A percentile compares a stretch with the other conserved stretches of the same genome.
phyloP scores from a whole-genome alignment of 2,797 vertebrate species.

The Synaphobranchus kaupii region DNA sequence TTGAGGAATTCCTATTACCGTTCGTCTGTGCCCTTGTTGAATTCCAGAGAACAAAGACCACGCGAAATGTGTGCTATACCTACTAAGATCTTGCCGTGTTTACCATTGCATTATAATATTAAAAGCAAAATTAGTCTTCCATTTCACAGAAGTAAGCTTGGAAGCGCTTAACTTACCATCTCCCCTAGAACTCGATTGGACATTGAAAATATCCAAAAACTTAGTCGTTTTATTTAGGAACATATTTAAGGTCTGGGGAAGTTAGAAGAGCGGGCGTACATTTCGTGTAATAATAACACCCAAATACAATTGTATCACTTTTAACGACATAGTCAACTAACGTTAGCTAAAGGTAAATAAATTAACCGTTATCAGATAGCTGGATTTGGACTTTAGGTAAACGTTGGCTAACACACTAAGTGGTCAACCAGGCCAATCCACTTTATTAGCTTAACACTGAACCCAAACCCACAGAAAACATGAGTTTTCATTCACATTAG shows the following conservation, averaged over 20 bases:
- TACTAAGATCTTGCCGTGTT: neutral
- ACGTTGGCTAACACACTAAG: neutral
- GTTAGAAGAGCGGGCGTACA: neutral
- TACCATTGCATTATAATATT: neutral
- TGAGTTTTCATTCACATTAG: too few species aligned
- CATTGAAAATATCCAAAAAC: neutral
- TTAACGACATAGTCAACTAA: too few species aligned
- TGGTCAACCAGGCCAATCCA: neutral
- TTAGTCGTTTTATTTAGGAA: neutral
- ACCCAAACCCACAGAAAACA: neutral
- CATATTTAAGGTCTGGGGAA: neutral
- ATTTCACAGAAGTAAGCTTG: neutral
- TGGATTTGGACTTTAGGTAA: too few species aligned
- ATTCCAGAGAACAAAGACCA: slow-evolving; percentile 1
- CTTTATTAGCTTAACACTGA: neutral
- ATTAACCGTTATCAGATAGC: neutral
- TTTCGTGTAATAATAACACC: neutral
- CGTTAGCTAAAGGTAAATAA: neutral
- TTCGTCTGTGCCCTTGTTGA: neutral
- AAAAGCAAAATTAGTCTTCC: neutral
- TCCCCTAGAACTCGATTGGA: neutral
- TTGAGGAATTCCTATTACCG: neutral
- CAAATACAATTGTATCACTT: neutral
- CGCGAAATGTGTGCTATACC: neutral
- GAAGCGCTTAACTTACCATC: neutral